Percentiles rank a stretch among this genome's conserved stretches.
Conservation (phyloP, 2,888 invertebrate genomes). For the Pyralis farinalis region DNA sequence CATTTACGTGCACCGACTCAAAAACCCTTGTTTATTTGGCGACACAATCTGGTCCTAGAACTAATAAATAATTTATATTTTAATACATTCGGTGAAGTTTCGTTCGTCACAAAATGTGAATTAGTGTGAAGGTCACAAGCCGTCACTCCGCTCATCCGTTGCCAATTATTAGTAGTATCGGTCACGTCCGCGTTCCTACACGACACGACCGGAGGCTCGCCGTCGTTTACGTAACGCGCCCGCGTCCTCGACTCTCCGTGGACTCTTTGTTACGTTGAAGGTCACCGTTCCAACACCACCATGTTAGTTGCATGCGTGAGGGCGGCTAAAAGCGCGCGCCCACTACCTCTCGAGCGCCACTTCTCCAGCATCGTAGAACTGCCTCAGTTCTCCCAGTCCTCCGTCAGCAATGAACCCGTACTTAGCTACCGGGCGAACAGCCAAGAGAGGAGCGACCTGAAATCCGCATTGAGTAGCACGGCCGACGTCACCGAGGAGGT, state of each 20-base stretch:
- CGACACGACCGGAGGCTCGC: slow-evolving; percentile 16
- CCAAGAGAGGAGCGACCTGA: slow-evolving; percentile 87
- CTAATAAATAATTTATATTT: slow-evolving; percentile 6
- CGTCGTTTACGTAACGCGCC: slow-evolving; percentile 39
- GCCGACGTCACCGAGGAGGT: slow-evolving; percentile 88
- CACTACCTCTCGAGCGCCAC: slow-evolving; percentile 78
- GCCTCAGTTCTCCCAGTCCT: slow-evolving; percentile 84
- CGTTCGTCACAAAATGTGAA: slow-evolving; percentile 72
- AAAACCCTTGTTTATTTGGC: too few relatives aligned
- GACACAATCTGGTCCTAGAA: background rate
- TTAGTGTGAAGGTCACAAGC: slow-evolving; percentile 47
- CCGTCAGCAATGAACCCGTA: slow-evolving; percentile 89
- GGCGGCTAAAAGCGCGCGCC: background rate
- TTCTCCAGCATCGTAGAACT: slow-evolving; percentile 84
- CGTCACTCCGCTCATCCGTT: slow-evolving; percentile 23
- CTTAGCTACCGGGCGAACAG: slow-evolving; percentile 91
- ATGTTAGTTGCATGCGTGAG: slow-evolving; percentile 41
- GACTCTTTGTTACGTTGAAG: slow-evolving; percentile 10
- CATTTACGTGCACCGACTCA: too few relatives aligned
- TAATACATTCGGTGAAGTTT: slow-evolving; percentile 22
- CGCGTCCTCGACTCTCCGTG: slow-evolving; percentile 14
- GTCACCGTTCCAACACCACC: slow-evolving; percentile 1
- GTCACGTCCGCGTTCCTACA: background rate
- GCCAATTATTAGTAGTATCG: slow-evolving; percentile 21
- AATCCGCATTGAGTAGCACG: slow-evolving; percentile 84